phyloP scores from a whole-genome alignment of 2,113 vertebrate genomes.

The Xenus cinereus region DNA sequence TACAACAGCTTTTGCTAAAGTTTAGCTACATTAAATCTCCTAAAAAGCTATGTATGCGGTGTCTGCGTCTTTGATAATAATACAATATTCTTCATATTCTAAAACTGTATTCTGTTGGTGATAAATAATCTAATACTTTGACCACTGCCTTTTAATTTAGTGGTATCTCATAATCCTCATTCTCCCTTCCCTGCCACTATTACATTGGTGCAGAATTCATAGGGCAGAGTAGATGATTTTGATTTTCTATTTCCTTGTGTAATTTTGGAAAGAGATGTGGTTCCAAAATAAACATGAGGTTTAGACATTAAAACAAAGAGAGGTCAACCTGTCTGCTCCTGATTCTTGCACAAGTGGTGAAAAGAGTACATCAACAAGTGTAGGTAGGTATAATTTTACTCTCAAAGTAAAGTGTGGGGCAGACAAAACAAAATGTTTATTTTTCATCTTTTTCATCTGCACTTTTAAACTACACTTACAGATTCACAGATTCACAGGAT shows the following conservation, averaged over 20 bases:
- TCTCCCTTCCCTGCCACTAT: background rate
- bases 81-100: background rate
- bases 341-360: background rate
- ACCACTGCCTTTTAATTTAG: background rate
- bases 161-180: background rate
- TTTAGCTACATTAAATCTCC: background rate
- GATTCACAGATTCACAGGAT: background rate
- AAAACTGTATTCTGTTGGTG: background rate
- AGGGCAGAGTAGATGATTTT: background rate
- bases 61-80: background rate
- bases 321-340: background rate
- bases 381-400: background rate
- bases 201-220: background rate
- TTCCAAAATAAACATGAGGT: background rate
- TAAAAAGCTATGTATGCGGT: background rate
- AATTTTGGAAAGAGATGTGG: background rate
- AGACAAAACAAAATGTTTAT: background rate
- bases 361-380: background rate
- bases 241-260: background rate
- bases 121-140: background rate
- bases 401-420: background rate
- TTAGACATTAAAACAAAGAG: background rate
- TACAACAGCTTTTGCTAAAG: background rate
- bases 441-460: background rate
- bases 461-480: background rate